Evolutionary conservation across 2,888 invertebrate species (phyloP), one percentile per base, ranked within the genome.

Genomic region (Drosophila rellima): DNA sequence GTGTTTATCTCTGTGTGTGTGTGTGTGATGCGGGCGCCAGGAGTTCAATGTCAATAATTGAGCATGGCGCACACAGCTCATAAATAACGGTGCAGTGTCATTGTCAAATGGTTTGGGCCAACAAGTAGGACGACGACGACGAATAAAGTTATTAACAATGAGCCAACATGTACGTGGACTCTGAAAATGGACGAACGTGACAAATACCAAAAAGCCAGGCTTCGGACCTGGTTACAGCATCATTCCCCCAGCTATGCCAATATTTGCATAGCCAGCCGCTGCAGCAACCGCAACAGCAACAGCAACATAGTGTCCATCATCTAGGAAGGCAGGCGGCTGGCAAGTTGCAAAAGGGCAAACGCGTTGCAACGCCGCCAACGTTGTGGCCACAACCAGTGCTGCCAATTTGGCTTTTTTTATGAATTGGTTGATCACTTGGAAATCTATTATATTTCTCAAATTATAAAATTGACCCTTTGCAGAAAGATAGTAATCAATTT

Each of bases 161-260:
- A 90, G 81, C 73, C 90, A 85, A 84, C 90, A 80, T 91, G 91
- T 88, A 86, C 90, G 83, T 76, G 85, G 65, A 76, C 69, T 90
- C 91, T 90, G 70, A 88, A 90, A 90, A 91, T 83, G 88, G 91
- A 84, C 71, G 91, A 91, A 91, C 91, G 91, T 91, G 91, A 90
- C 91, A 91, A 91, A 91, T 91, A 90, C 83, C 82, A 79, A 84
- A 82, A 26, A 18, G n/a, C 64, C 57, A 55, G 18, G 23, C 51
- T n/a, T 55, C 42, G 37, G 70, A 39, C 39, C 10, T 11, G 18
- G 29, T 42, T 33, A 31, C 61, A 57, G 51, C 63, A 45, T 29
- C 55, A 31, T 26, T 11, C 35, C 31, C 31, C 50, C 18, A n/a
- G 11, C 35, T 8, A 45, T 48, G 45, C 52, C 18, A 67, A 77